Evolutionary conservation across 1,140 invertebrate species (phyloP), one percentile per base, ranked within the genome.

Genomic region (Coptotermes formosanus): DNA sequence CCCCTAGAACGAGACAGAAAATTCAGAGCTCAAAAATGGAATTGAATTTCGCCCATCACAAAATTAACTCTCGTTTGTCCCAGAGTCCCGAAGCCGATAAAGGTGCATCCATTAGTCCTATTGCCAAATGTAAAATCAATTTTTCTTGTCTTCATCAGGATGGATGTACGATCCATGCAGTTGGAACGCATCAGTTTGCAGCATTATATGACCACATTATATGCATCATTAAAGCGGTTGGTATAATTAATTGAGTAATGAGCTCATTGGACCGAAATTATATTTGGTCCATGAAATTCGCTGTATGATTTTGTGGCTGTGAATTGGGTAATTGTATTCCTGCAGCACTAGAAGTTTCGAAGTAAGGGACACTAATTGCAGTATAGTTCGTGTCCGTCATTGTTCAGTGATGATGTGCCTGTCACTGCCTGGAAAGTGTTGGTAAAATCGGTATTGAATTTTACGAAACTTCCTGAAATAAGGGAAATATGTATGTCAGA

Each of bases 1-100:
- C 52, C 52, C 52, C 14, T 55, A 75, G 64, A 75, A 30, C 25
- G 64, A n/a, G 64, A 75, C 64, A 30, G 25, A 30, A 30, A 75
- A 75, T 11, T 25, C 64, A 75, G 64, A 75, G 64, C n/a, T n/a
- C 64, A 75, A 75, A 75, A 75, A 75, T n/a, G n/a, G 64, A 75
- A 75, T 75, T 75, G 64, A 75, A 75, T 75, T 75, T 75, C n/a
- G n/a, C 64, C 64, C 25, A 75, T 75, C 64, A 30, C 64, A 9
- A 75, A 75, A 75, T 75, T 75, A 75, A 75, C 64, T 25, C 64
- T 75, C n/a, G 64, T 30, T 55, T 55, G 52, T 19, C 19, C 16
- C 64, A 75, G 11, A 75, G n/a, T 11, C 25, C n/a, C 25, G n/a
- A 75, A 75, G 64, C 25, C n/a, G 64, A 75, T 75, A 75, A 75